Conservation (phyloP, 2,113 vertebrate species). For the Amblyopsis rosae region DNA sequence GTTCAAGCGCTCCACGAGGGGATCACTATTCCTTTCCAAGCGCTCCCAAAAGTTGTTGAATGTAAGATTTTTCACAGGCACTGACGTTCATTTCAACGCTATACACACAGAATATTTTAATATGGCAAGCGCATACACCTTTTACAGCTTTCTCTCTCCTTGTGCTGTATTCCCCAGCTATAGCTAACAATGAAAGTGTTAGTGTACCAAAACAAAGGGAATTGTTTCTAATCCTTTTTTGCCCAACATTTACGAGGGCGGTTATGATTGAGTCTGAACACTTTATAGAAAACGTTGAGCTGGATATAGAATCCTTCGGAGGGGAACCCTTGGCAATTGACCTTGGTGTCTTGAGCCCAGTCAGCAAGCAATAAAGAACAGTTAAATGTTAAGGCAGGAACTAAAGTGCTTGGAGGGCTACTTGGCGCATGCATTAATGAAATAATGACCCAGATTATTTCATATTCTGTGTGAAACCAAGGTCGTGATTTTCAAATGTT, state of each 20-base stretch:
- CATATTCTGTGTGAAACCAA: slow-evolving; percentile 79
- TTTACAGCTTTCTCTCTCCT: slow-evolving; percentile 29
- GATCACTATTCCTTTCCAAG: slow-evolving; percentile 28
- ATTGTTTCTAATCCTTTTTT: slow-evolving; percentile 46
- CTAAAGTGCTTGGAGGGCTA: slow-evolving; percentile 75
- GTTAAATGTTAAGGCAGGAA: slow-evolving; percentile 76
- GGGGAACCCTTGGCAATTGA: slow-evolving; percentile 71
- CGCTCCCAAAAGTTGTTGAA: slow-evolving; percentile 53
- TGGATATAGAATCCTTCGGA: slow-evolving; percentile 63
- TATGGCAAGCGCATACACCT: slow-evolving; percentile 40
- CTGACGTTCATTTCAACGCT: slow-evolving; percentile 46
- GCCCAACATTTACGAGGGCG: slow-evolving; percentile 53
- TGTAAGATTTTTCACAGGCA: slow-evolving; percentile 55
- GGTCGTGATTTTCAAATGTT: slow-evolving; percentile 75
- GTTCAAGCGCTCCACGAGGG: slow-evolving; percentile 41
- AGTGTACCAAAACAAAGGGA: slow-evolving; percentile 58
- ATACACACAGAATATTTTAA: slow-evolving; percentile 58
- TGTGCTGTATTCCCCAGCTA: slow-evolving; percentile 33
- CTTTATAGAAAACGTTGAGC: slow-evolving; percentile 65
- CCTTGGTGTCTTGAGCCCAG: slow-evolving; percentile 74
- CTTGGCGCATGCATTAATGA: slow-evolving; percentile 68
- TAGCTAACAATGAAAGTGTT: slow-evolving; percentile 34
- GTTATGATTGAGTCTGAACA: slow-evolving; percentile 60
- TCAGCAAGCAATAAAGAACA: slow-evolving; percentile 75
- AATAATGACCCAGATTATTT: slow-evolving; percentile 80